Conservation (phyloP, 2,888 invertebrate genomes). For the Macaria liturata region DNA sequence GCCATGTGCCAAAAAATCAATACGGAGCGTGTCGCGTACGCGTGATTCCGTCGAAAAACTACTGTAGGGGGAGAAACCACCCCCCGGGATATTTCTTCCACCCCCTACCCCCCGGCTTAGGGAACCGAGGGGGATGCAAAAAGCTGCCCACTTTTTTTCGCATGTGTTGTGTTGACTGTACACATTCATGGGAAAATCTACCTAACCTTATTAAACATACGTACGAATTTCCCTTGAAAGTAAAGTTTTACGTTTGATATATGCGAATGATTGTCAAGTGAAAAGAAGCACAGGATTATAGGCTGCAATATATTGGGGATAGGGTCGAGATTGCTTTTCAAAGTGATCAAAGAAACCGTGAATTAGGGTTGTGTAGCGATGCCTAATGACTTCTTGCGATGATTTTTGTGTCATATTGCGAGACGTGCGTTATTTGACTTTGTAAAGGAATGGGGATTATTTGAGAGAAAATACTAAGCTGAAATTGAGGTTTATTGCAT, state of each 20-base stretch:
- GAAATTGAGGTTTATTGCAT: too few species aligned
- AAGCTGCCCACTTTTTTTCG: conserved; percentile 77
- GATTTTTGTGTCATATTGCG: conserved; percentile 78
- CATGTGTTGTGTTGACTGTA: conserved; percentile 73
- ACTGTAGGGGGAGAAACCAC: conserved; percentile 59
- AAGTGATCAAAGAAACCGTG: conserved; percentile 41
- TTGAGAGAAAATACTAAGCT: too few species aligned
- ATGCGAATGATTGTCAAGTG: conserved; percentile 71
- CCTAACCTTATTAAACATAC: conserved; percentile 27
- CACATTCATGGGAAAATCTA: conserved; percentile 35
- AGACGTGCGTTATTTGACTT: conserved; percentile 65
- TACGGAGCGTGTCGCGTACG: conserved; percentile 76
- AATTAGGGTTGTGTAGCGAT: conserved; percentile 70
- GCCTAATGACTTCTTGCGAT: conserved; percentile 78
- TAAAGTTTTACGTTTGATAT: conserved; percentile 50
- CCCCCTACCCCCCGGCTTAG: conserved; percentile 63
- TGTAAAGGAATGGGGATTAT: conserved; percentile 25
- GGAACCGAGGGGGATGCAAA: conserved; percentile 71
- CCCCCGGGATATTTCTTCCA: conserved; percentile 67
- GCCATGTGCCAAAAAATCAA: conserved; percentile 76
- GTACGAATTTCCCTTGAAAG: accelerated
- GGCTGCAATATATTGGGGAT: conserved; percentile 18
- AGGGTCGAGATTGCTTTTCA: conserved; percentile 37
- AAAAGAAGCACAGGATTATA: conserved; percentile 35
- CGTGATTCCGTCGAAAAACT: conserved; percentile 82